phyloP scores from a whole-genome alignment of 2,888 invertebrate genomes.

The Dione vanillae region DNA sequence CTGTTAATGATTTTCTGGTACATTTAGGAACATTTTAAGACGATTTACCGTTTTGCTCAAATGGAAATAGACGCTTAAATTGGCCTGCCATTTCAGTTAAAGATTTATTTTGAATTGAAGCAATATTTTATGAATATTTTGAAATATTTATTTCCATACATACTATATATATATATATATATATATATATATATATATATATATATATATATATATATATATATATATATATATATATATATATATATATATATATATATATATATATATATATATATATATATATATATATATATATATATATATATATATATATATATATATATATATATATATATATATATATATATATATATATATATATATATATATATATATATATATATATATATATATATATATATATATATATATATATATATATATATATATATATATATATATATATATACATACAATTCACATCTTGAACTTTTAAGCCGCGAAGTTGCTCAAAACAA shows the following conservation, averaged over 20 bases:
- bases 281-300: neutral
- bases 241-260: neutral
- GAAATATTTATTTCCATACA: no score
- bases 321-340: neutral
- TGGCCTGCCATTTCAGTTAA: neutral
- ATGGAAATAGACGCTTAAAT: neutral
- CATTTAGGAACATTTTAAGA: neutral
- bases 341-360: neutral
- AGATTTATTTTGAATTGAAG: neutral
- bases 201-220: neutral
- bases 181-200: neutral
- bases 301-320: neutral
- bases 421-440: neutral
- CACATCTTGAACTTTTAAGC: conserved; percentile 26
- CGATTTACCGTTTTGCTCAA: neutral
- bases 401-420: neutral
- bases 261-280: neutral
- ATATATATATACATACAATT: neutral
- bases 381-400: no score
- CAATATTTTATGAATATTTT: no score
- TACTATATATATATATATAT: neutral
- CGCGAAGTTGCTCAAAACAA: conserved; percentile 13
- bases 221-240: neutral
- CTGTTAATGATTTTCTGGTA: neutral
- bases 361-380: no score